phyloP scores from a whole-genome alignment of 2,888 invertebrate species.

The Zaprionus obscuricornis region DNA sequence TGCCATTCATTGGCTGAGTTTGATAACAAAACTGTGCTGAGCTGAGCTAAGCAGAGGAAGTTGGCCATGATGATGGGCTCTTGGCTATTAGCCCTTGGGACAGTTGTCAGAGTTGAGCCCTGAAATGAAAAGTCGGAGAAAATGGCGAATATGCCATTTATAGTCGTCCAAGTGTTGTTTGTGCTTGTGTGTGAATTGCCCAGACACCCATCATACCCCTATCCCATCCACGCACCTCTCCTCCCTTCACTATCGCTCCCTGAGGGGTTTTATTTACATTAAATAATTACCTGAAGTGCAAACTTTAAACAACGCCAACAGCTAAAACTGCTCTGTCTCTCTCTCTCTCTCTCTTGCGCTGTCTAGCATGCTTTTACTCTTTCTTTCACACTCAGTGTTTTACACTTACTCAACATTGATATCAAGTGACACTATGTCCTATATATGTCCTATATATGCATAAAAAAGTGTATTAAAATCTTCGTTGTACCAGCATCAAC shows the following conservation, averaged over 20 bases:
- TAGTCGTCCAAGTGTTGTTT: too few relatives aligned
- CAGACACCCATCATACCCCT: slow-evolving; percentile 2
- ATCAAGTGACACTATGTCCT: too few relatives aligned
- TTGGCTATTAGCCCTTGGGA: too few relatives aligned
- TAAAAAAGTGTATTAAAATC: too few relatives aligned
- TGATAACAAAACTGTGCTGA: slow-evolving; percentile 49
- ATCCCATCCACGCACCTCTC: slow-evolving; percentile 4
- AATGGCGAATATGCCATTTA: too few relatives aligned
- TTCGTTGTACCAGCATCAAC: too few relatives aligned
- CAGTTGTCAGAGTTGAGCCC: too few relatives aligned
- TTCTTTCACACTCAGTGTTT: not conserved
- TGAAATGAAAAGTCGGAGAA: too few relatives aligned
- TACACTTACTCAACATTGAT: too few relatives aligned
- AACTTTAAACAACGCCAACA: slow-evolving; percentile 40
- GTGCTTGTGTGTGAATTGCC: not conserved
- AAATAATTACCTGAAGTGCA: slow-evolving; percentile 60
- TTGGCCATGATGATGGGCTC: too few relatives aligned
- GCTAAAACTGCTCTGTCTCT: slow-evolving; percentile 26
- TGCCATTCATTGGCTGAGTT: slow-evolving; percentile 60
- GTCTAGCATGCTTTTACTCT: slow-evolving; percentile 26
- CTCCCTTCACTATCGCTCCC: too few relatives aligned
- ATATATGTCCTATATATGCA: too few relatives aligned
- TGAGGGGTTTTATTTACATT: slow-evolving; percentile 63
- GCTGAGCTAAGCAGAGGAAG: not conserved
- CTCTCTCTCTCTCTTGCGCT: not conserved